Evolutionary conservation across 2,113 vertebrate species (phyloP).

Genomic region (Oryzias melastigma): DNA sequence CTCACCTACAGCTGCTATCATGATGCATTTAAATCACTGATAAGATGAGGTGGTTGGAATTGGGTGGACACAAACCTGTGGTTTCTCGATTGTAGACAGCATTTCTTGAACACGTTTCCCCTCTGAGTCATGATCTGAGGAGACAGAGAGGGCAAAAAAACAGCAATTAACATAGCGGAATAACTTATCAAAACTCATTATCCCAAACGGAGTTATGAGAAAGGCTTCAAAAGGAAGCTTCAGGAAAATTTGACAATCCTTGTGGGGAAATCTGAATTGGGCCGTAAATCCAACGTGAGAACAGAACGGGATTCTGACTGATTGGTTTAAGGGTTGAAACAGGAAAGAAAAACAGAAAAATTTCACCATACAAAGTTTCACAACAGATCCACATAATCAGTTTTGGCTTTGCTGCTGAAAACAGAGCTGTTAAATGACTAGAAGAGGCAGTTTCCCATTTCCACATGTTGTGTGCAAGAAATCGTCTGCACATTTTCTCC

Average conservation of each 20-base stretch:
- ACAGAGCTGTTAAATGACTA: slow-evolving; percentile 4
- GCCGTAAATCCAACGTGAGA: too few species aligned
- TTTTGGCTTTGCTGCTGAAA: slow-evolving; percentile 4
- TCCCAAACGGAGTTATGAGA: too few species aligned
- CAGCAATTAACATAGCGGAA: slow-evolving; percentile 6
- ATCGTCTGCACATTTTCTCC: slow-evolving; percentile 11
- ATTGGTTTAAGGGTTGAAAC: too few species aligned
- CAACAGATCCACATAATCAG: slow-evolving; percentile 17
- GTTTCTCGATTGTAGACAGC: slow-evolving; percentile 95
- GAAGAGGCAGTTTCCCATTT: background rate
- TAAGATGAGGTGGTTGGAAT: too few species aligned
- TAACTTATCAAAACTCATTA: too few species aligned
- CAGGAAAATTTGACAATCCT: too few species aligned
- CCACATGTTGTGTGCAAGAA: slow-evolving; percentile 12
- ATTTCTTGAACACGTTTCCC: slow-evolving; percentile 92
- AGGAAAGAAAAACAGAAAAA: too few species aligned
- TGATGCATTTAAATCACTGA: too few species aligned
- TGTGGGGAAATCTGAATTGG: too few species aligned
- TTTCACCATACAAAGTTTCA: slow-evolving; percentile 7
- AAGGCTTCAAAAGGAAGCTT: too few species aligned
- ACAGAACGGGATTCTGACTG: too few species aligned
- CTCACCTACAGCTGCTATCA: too few species aligned
- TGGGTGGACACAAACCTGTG: slow-evolving; percentile 84
- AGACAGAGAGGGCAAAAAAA: slow-evolving; percentile 21
- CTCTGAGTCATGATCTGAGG: slow-evolving; percentile 92